These are phyloP conservation scores for Addax nasomaculatus DNA, from an alignment of 2,113 vertebrate species.

Conservation along the genomic window DNA sequence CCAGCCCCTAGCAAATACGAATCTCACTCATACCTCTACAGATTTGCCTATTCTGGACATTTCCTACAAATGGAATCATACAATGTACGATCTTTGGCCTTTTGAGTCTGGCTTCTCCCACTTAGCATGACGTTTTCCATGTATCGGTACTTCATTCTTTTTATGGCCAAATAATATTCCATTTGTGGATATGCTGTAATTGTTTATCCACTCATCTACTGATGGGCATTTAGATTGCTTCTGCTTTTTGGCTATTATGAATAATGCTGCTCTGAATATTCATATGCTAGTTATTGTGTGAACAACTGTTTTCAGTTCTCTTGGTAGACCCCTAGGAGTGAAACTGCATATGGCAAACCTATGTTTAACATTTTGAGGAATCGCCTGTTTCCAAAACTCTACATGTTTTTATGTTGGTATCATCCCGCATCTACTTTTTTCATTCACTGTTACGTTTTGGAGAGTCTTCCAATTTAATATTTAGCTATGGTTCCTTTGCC, in stretches of 20 bases:
- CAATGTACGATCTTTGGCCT: rapidly evolving
- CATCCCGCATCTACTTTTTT: neutral
- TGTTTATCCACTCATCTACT: neutral
- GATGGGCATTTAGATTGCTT: neutral
- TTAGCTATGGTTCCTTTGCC: neutral
- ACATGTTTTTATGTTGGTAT: neutral
- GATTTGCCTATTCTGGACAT: neutral
- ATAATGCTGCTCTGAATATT: neutral
- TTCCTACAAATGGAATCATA: neutral
- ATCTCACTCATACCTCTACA: neutral
- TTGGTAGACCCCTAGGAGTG: neutral
- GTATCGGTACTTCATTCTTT: neutral
- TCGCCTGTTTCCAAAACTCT: neutral
- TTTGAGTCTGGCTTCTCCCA: neutral
- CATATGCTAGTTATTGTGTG: neutral
- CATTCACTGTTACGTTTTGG: neutral
- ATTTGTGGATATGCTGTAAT: neutral
- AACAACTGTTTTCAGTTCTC: neutral
- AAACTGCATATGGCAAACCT: neutral
- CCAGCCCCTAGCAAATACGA: neutral
- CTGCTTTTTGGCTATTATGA: neutral
- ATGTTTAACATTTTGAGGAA: neutral
- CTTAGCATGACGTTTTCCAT: neutral
- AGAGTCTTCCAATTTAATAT: neutral
- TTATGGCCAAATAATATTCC: neutral